phyloP scores from a whole-genome alignment of 2,888 invertebrate species.

The Coenonympha glycerion region DNA sequence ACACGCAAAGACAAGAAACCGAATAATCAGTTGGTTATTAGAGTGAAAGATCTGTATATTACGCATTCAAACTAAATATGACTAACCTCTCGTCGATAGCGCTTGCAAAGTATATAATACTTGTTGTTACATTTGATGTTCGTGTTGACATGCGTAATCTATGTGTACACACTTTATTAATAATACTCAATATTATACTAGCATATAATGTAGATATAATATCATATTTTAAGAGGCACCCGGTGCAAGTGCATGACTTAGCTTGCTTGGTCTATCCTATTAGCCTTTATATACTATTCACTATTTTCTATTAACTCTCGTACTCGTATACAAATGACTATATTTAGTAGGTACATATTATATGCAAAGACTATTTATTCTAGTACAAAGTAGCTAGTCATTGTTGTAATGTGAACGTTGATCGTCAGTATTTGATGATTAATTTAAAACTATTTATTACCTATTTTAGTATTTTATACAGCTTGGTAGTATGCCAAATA shows the following conservation, averaged over 20 bases:
- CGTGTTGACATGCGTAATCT: conserved; percentile 22
- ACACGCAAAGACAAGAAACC: conserved; percentile 75
- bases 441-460: conserved; percentile 11
- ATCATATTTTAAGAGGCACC: conserved; percentile 47
- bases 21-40: conserved; percentile 76
- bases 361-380: conserved; percentile 27
- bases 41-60: conserved; percentile 58
- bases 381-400: conserved; percentile 71
- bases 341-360: conserved; percentile 21
- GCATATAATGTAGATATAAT: conserved; percentile 36
- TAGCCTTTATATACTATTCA: conserved; percentile 34
- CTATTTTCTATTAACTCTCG: conserved; percentile 48
- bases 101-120: conserved; percentile 50
- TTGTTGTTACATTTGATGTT: conserved; percentile 32
- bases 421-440: conserved; percentile 24
- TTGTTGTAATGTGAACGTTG: conserved; percentile 36
- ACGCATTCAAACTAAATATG: conserved; percentile 29
- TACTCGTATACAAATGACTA: conserved; percentile 30
- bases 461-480: conserved; percentile 7
- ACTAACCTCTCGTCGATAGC: conserved; percentile 55
- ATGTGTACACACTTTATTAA: conserved; percentile 38
- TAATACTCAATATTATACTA: conserved; percentile 46
- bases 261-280: conserved; percentile 56
- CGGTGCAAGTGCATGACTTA: conserved; percentile 49
- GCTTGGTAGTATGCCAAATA: conserved; percentile 21